Conservation (phyloP, 1,140 invertebrate species). For the Sitophilus oryzae region DNA sequence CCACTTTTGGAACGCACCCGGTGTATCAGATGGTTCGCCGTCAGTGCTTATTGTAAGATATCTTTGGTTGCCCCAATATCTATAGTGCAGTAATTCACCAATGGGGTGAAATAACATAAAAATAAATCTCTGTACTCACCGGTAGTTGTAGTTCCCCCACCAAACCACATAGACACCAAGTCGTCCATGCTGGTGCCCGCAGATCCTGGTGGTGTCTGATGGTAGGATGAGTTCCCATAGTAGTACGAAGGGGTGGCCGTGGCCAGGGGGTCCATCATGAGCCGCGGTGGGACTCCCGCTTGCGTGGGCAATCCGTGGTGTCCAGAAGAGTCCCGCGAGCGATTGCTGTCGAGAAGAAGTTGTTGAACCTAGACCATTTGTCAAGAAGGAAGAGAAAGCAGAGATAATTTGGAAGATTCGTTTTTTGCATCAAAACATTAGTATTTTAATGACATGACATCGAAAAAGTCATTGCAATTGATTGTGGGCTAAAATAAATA, state of each 20-base stretch:
- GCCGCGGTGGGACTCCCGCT: slow-evolving; percentile 38
- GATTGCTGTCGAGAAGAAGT: slow-evolving; percentile 47
- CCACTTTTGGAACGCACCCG: too few species aligned
- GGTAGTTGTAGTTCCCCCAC: slow-evolving; percentile 44
- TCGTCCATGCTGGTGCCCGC: slow-evolving; percentile 44
- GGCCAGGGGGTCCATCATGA: slow-evolving; percentile 23
- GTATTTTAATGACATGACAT: too few species aligned
- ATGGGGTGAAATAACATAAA: too few species aligned
- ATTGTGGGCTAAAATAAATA: too few species aligned
- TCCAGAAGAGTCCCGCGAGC: slow-evolving; percentile 35
- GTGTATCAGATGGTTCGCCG: too few species aligned
- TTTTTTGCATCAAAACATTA: background rate
- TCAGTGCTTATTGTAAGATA: too few species aligned
- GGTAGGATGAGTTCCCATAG: slow-evolving; percentile 14
- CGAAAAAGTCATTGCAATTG: too few species aligned
- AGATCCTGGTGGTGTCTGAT: slow-evolving; percentile 41
- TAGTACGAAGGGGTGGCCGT: slow-evolving; percentile 13
- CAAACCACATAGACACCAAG: slow-evolving; percentile 51
- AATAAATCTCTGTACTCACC: too few species aligned
- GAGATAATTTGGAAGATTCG: background rate
- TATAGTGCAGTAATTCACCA: too few species aligned
- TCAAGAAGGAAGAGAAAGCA: background rate
- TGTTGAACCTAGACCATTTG: slow-evolving; percentile 42
- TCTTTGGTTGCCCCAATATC: too few species aligned
- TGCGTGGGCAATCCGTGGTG: slow-evolving; percentile 29